Conservation (phyloP, 2,888 invertebrate species). For the Platycnemis pennipes region DNA sequence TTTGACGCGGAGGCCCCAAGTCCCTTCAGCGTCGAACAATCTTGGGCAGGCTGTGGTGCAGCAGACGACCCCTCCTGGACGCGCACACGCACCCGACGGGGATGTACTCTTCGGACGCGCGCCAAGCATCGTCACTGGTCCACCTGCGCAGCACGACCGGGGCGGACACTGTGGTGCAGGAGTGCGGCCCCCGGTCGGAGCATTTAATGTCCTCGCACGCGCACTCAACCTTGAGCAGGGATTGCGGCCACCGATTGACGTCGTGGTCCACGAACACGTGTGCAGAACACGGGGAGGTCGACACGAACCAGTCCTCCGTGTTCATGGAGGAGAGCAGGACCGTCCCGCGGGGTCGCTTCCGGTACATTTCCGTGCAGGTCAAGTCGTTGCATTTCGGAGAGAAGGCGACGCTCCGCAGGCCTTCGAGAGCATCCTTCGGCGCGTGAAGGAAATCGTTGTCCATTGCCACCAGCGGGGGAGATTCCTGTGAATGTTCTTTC, state of each 20-base stretch:
- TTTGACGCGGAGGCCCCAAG: neutral
- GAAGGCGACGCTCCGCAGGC: neutral
- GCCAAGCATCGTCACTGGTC: neutral
- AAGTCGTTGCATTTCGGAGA: slow-evolving; percentile 11
- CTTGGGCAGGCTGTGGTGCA: slow-evolving; percentile 15
- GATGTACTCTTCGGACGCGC: slow-evolving; percentile 19
- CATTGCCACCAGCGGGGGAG: neutral
- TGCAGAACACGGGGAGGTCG: slow-evolving; percentile 43
- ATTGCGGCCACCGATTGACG: slow-evolving; percentile 63
- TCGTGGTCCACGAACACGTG: slow-evolving; percentile 43
- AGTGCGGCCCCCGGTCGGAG: slow-evolving; percentile 44
- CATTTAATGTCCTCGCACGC: slow-evolving; percentile 67
- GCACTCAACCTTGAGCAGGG: slow-evolving; percentile 66
- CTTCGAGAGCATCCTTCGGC: neutral
- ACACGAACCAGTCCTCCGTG: slow-evolving; percentile 44
- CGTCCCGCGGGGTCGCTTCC: slow-evolving; percentile 10
- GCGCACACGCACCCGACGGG: slow-evolving; percentile 68
- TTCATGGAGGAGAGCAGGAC: slow-evolving; percentile 7
- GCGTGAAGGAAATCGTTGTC: slow-evolving; percentile 33
- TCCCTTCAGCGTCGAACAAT: slow-evolving; percentile 1
- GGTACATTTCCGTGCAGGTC: neutral
- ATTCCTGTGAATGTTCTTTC: neutral
- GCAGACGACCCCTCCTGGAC: neutral
- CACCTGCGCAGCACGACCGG: slow-evolving; percentile 43
- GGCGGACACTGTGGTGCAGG: slow-evolving; percentile 64